These are phyloP conservation scores for Campoplex nolae DNA, from an alignment of 2,888 invertebrate genomes.

Conservation along the genomic window DNA sequence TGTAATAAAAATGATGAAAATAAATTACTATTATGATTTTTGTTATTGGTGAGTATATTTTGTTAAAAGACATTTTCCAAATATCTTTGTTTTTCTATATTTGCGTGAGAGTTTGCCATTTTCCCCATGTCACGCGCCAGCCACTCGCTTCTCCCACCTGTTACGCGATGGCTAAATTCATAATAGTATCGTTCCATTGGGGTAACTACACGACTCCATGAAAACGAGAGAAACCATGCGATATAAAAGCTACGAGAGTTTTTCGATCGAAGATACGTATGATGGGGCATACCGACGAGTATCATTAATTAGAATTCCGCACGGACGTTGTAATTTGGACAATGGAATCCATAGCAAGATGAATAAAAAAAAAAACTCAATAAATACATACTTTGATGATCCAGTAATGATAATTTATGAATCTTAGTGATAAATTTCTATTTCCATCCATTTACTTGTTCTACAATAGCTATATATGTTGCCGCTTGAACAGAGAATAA, in stretches of 20 bases:
- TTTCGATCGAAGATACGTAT: background rate
- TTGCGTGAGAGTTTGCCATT: background rate
- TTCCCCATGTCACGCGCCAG: background rate
- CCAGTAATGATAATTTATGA: background rate
- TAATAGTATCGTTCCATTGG: constrained; percentile 12
- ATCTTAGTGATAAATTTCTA: too few relatives aligned
- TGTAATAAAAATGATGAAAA: too few relatives aligned
- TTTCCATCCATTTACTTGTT: too few relatives aligned
- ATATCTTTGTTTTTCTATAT: background rate
- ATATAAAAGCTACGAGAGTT: background rate
- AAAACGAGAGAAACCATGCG: constrained; percentile 1
- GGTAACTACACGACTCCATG: constrained; percentile 14
- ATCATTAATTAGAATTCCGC: background rate
- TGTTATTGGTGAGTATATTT: background rate
- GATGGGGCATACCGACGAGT: background rate
- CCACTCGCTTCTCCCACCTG: constrained; percentile 25
- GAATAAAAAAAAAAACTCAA: background rate
- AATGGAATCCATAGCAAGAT: background rate
- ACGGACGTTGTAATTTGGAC: background rate
- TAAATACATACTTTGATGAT: background rate
- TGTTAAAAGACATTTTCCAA: background rate
- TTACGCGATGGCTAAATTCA: constrained; percentile 23
- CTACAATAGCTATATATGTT: too few relatives aligned
- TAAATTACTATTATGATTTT: background rate
- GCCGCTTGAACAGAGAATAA: too few relatives aligned